A percentile compares a stretch with the other conserved stretches of the same genome.
These are phyloP conservation scores for Anguilla marmorata DNA, from an alignment of 2,797 vertebrate species.

Conservation along the genomic window DNA sequence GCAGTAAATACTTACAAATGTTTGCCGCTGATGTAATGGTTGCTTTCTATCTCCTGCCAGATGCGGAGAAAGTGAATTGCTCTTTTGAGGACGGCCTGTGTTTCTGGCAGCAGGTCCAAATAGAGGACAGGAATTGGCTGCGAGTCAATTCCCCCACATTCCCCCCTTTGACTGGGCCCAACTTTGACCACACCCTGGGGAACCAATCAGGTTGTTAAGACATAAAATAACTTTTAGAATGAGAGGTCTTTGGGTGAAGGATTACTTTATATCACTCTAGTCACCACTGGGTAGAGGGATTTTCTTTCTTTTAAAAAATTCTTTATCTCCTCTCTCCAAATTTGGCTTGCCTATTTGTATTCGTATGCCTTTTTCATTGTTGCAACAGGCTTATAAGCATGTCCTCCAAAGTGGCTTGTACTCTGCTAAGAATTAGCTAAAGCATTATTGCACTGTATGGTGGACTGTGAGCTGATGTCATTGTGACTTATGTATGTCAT, in stretches of 20 bases:
- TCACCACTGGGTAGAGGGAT: not conserved
- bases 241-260: not conserved
- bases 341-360: not conserved
- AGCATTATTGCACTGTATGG: not conserved
- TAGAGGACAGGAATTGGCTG: constrained; percentile 76
- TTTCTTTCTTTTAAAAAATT: not conserved
- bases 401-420: not conserved
- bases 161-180: constrained; percentile 77
- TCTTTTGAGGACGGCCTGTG: constrained; percentile 84
- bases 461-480: not conserved
- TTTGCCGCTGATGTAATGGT: constrained; percentile 12
- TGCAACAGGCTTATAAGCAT: not conserved
- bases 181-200: constrained; percentile 82
- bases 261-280: not conserved
- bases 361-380: not conserved
- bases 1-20: not conserved
- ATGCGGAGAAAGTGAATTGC: constrained; percentile 77
- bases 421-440: not conserved
- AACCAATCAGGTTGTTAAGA: constrained; percentile 83
- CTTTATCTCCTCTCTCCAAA: not conserved
- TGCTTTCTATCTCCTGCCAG: constrained; percentile 51
- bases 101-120: constrained; percentile 81
- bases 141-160: constrained; percentile 63
- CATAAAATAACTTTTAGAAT: not conserved
- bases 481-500: not conserved